Evolutionary conservation across 2,113 vertebrate genomes (phyloP).

Genomic region (Sander lucioperca): DNA sequence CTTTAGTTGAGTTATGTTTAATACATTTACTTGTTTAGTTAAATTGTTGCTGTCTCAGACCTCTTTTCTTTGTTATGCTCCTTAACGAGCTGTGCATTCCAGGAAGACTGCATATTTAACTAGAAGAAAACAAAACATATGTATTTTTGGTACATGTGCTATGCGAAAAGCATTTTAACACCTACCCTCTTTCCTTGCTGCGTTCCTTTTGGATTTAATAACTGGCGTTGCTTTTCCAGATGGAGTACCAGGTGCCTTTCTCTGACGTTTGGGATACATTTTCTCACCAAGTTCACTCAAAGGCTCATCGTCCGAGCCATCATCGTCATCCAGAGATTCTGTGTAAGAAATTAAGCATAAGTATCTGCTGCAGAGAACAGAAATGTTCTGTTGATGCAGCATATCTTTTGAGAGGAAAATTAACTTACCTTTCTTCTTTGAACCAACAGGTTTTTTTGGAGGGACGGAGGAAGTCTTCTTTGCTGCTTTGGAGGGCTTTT

Average conservation of each 20-base stretch:
- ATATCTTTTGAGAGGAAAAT: neutral
- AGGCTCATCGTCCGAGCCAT: constrained; percentile 59
- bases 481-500: constrained; percentile 29
- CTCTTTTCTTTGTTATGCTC: neutral
- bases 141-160: neutral
- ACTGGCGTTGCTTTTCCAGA: neutral
- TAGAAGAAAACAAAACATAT: neutral
- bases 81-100: no score
- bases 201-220: constrained; percentile 44
- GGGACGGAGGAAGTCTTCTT: constrained; percentile 18
- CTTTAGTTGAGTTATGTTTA: no score
- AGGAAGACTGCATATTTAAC: constrained; percentile 59
- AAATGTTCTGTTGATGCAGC: neutral
- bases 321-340: constrained; percentile 9
- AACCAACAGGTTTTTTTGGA: neutral
- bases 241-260: neutral
- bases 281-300: constrained; percentile 17
- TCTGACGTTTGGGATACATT: neutral
- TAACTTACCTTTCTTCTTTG: constrained; percentile 49
- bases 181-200: constrained; percentile 56
- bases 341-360: neutral
- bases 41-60: no score
- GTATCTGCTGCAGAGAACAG: neutral
- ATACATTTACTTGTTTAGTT: no score
- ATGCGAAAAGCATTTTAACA: neutral